These are phyloP conservation scores for Athetis lepigone DNA, from an alignment of 2,888 invertebrate genomes.

Conservation along the genomic window DNA sequence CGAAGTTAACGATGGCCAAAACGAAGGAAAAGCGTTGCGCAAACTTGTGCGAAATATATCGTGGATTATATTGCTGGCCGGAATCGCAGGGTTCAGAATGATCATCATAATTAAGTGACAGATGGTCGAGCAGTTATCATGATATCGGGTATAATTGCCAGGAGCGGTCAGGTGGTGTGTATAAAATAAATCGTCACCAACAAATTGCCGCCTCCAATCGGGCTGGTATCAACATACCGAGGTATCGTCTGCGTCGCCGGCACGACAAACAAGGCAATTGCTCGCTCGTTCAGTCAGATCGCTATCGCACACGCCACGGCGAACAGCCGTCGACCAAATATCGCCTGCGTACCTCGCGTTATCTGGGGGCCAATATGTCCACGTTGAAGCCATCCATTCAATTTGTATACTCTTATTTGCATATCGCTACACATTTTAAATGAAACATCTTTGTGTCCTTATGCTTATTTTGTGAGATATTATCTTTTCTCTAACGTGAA, in stretches of 20 bases:
- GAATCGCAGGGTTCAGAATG: constrained; percentile 18
- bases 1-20: constrained; percentile 48
- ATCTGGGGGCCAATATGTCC: constrained; percentile 71
- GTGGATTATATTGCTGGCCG: constrained; percentile 26
- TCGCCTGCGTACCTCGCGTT: constrained; percentile 64
- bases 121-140: constrained; percentile 43
- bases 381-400: constrained; percentile 69
- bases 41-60: constrained; percentile 17
- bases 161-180: constrained; percentile 45
- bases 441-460: constrained; percentile 45
- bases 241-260: constrained; percentile 63
- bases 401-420: constrained; percentile 65
- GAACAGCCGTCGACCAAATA: constrained; percentile 68
- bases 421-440: constrained; percentile 63
- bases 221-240: constrained; percentile 57
- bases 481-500: constrained; percentile 34
- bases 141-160: constrained; percentile 51
- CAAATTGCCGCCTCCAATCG: constrained; percentile 70
- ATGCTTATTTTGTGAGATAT: constrained; percentile 40
- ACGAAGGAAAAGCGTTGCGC: constrained; percentile 23
- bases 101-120: constrained; percentile 43
- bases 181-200: constrained; percentile 61
- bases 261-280: constrained; percentile 87
- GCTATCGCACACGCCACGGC: constrained; percentile 78
- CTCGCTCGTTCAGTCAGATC: constrained; percentile 77